Conservation (phyloP, 2,888 invertebrate genomes). For the Trachelus troglodyta region DNA sequence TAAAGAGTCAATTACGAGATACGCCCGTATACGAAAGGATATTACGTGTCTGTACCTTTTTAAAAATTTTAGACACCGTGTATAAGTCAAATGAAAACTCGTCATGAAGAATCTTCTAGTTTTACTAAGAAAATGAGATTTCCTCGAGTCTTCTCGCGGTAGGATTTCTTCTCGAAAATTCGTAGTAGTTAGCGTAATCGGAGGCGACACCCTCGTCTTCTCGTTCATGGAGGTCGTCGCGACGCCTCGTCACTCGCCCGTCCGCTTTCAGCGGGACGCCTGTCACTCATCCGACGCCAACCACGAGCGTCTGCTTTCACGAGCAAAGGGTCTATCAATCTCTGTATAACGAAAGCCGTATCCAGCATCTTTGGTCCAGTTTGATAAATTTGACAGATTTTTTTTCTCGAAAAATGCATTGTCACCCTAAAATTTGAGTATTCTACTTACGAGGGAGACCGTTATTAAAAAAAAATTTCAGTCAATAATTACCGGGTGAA, state of each 20-base stretch:
- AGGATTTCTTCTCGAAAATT: conserved; percentile 32
- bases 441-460: neutral
- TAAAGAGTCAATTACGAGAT: neutral
- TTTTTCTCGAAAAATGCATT: neutral
- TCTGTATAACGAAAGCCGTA: neutral
- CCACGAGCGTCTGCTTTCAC: neutral
- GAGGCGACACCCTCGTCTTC: conserved; percentile 52
- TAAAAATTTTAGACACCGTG: neutral
- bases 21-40: neutral
- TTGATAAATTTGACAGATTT: neutral
- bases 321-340: neutral
- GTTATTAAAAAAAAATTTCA: neutral
- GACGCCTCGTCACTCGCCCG: conserved; percentile 60
- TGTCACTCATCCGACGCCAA: conserved; percentile 47
- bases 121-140: neutral
- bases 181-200: conserved; percentile 51
- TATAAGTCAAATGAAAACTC: neutral
- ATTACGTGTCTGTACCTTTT: neutral
- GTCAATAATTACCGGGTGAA: neutral
- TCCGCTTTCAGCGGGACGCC: conserved; percentile 54
- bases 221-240: conserved; percentile 44
- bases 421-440: neutral
- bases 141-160: neutral
- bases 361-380: neutral
- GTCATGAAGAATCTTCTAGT: neutral